Evolutionary conservation across 2,797 vertebrate genomes (phyloP).

Genomic region (Falco concolor): DNA sequence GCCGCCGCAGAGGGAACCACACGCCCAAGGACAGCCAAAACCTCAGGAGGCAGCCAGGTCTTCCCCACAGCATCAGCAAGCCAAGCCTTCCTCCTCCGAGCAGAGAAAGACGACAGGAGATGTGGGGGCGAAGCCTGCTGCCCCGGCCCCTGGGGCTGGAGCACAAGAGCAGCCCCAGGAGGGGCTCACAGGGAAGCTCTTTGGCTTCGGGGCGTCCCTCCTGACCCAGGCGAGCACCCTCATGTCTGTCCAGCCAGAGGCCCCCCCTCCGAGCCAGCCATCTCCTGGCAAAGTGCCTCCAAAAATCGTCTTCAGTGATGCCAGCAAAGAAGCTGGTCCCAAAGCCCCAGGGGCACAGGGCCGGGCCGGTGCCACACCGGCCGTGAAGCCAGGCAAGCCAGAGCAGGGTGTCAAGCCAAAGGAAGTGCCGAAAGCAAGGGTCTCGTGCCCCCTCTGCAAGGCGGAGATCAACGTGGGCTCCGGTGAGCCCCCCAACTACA

Average conservation of each 20-base stretch:
- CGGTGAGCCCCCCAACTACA: constrained; percentile 88
- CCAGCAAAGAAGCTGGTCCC: constrained; percentile 79
- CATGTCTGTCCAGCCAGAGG: constrained; percentile 90
- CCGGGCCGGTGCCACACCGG: constrained; percentile 36
- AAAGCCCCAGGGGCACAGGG: constrained; percentile 72
- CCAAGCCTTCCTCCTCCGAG: constrained; percentile 75
- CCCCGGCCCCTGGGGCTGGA: constrained; percentile 52
- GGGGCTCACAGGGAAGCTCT: constrained; percentile 94
- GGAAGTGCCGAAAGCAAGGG: constrained; percentile 81
- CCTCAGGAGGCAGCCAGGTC: constrained; percentile 83
- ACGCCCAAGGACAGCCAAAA: constrained; percentile 82
- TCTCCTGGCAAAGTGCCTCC: constrained; percentile 85
- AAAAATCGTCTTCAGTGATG: constrained; percentile 86
- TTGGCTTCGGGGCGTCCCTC: constrained; percentile 94
- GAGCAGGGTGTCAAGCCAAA: constrained; percentile 83
- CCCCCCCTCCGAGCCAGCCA: constrained; percentile 80
- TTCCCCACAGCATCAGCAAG: constrained; percentile 79
- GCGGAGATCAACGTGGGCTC: constrained; percentile 86
- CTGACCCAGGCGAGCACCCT: constrained; percentile 96
- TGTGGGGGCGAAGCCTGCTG: constrained; percentile 79
- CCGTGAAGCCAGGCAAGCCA: constrained; percentile 63
- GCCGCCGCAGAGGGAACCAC: constrained; percentile 63
- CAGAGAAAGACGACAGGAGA: constrained; percentile 85
- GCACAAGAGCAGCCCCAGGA: constrained; percentile 90
- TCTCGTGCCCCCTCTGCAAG: constrained; percentile 92